A percentile compares a stretch with the other conserved stretches of the same genome.
Evolutionary conservation across 2,113 vertebrate genomes (phyloP).

Genomic region (Pseudorhombus dupliciocellatus): DNA sequence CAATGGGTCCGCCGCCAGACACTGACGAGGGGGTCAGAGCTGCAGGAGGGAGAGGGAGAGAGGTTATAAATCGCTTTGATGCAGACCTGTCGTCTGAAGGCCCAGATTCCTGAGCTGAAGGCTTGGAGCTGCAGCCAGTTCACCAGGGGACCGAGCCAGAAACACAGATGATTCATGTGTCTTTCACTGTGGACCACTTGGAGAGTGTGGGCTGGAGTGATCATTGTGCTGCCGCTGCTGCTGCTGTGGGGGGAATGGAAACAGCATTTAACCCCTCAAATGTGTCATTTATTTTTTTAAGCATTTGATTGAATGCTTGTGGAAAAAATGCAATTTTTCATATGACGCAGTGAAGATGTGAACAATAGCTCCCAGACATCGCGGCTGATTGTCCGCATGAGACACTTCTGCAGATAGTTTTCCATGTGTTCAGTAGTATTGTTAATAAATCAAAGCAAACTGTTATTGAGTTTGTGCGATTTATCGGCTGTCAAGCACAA

Average conservation of each 20-base stretch:
- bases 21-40: slow-evolving; percentile 64
- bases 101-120: slow-evolving; percentile 73
- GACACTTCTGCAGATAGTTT: neutral
- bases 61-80: slow-evolving; percentile 81
- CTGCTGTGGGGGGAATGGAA: slow-evolving; percentile 25
- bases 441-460: slow-evolving; percentile 7
- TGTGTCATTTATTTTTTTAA: slow-evolving; percentile 31
- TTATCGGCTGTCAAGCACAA: neutral
- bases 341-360: slow-evolving; percentile 13
- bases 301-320: slow-evolving; percentile 25
- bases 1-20: slow-evolving; percentile 78
- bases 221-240: slow-evolving; percentile 31
- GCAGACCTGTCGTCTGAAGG: slow-evolving; percentile 65
- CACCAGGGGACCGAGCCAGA: slow-evolving; percentile 57
- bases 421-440: neutral
- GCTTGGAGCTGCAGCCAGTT: slow-evolving; percentile 57
- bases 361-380: slow-evolving; percentile 9
- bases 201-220: slow-evolving; percentile 33
- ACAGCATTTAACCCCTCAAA: neutral
- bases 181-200: slow-evolving; percentile 50
- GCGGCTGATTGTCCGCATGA: neutral
- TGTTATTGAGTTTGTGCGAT: slow-evolving; percentile 11
- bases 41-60: slow-evolving; percentile 41
- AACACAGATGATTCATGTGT: slow-evolving; percentile 69
- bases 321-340: slow-evolving; percentile 15